A percentile compares a stretch with the other conserved stretches of the same genome.
phyloP scores from a whole-genome alignment of 1,140 invertebrate genomes.

The Hylaeus volcanicus region DNA sequence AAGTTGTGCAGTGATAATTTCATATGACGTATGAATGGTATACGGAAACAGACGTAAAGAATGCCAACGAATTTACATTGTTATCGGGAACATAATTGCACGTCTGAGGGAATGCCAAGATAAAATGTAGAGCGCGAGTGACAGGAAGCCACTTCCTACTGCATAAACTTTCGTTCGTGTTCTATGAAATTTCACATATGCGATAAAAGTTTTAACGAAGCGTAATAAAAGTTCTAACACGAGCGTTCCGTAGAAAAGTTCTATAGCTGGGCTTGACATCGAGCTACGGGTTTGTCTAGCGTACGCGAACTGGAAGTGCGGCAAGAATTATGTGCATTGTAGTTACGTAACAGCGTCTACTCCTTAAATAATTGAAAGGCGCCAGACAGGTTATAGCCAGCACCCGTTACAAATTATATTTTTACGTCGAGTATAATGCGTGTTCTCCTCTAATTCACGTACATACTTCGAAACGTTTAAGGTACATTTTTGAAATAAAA shows the following conservation, averaged over 20 bases:
- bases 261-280: constrained; percentile 28
- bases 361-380: constrained; percentile 30
- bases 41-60: not conserved
- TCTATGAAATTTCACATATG: constrained; percentile 27
- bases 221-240: constrained; percentile 37
- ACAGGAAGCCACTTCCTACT: not conserved
- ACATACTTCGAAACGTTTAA: too few relatives aligned
- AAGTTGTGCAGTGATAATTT: not conserved
- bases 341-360: constrained; percentile 19
- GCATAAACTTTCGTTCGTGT: constrained; percentile 5
- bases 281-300: constrained; percentile 12
- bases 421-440: constrained; percentile 9
- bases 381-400: not conserved
- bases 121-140: not conserved
- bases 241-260: constrained; percentile 33
- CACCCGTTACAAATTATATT: constrained; percentile 10
- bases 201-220: constrained; percentile 8
- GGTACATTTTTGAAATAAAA: too few relatives aligned
- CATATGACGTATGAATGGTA: not conserved
- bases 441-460: not conserved
- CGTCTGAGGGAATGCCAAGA: not conserved
- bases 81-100: not conserved
- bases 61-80: too few relatives aligned
- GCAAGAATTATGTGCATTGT: constrained; percentile 24
- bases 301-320: constrained; percentile 32